Base-by-base conservation (phyloP, 2,113 vertebrate species). In the Crotalus horridus region DNA sequence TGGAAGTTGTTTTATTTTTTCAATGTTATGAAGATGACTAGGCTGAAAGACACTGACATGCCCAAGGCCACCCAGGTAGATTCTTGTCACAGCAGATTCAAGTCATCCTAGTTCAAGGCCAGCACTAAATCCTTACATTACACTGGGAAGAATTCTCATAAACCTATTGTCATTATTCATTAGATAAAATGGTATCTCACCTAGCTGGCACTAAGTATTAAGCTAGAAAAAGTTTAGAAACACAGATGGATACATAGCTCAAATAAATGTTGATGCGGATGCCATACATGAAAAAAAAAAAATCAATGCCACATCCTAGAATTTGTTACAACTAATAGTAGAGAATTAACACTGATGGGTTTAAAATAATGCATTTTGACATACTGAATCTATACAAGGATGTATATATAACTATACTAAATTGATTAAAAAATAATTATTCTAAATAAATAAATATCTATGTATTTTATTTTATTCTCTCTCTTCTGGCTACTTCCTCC, bases 31-130 rank as follows among this genome's bases (percentile, higher is more conserved):
- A 89, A 55, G 55, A 33, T 51, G 24, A 89, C 24, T 53, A 86
- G 29, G n/a, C 55, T 90, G 39, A 90, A 81, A 90, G 55, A 56
- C 6, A 85, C 11, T 21, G 17, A 56, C 10, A 48, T 48, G 51
- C 7, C 55, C 56, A 90, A 29, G 8, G 87, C 53, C 53, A 85
- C 24, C 53, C 24, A 74, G 8, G 33, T 13, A 55, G 59, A 55
- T 88, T 92, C 85, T 51, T 89, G n/a, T 89, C 48, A 81, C 39
- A 91, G 26, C 43, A 91, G 39, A 56, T 56, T 64, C 87, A 89
- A 26, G 53, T 21, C 29, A 64, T 86, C 29, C 85, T 26, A 39
- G n/a, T 39, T 24, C 24, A 89, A 89, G 24, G 39, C 26, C 3
- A 59, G 85, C 29, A 58, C 6, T 89, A 26, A 13, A 56, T 46